Evolutionary conservation across 2,797 vertebrate species (phyloP), one percentile per base, ranked within the genome.

Genomic region (Gymnoscopelus braueri): DNA sequence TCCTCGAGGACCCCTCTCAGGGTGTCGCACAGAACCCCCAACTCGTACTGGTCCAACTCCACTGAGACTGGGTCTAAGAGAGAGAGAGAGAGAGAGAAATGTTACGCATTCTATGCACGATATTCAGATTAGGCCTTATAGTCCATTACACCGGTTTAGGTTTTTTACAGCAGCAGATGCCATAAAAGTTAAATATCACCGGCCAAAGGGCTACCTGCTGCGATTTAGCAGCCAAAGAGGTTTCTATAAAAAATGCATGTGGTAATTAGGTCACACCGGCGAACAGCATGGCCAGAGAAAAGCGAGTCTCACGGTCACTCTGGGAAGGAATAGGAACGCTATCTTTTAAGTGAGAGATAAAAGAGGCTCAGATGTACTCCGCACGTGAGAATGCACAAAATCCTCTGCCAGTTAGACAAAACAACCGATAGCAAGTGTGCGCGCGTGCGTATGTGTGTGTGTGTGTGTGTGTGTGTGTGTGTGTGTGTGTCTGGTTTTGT

Each of bases 1-100:
- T 91, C 89, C 82, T 86, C 85, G 65, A 93, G 84, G 75, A 92
- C 91, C 56, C 67, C 79, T 80, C 88, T 87, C 51, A 94, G 87
- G 49, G 87, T 81, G 14, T 92, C 90, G 2, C 83, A 82, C 70
- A 93, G 83, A 50, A 83, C 80, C n/a, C 71, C 67, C 69, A 82
- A 68, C 52, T 91, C 90, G 52, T 90, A 92, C 72, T 86, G 84
- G 67, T 93, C 89, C 85, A 91, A 79, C 44, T 93, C 90, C 65
- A 79, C 84, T 0, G 84, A 81, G 55, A 69, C n/a, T 0, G 71
- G 84, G 74, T 92, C 90, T 93, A 76, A 58, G 54, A 65, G 13
- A 65, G 60, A 70, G n/a, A 63, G 50, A 69, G 44, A 65, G 12
- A 66, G 19, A 65, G 55, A 74, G 47, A 71, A 3, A 63, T 44